Conservation (phyloP, 2,888 invertebrate species). For the Apodemia mormo region DNA sequence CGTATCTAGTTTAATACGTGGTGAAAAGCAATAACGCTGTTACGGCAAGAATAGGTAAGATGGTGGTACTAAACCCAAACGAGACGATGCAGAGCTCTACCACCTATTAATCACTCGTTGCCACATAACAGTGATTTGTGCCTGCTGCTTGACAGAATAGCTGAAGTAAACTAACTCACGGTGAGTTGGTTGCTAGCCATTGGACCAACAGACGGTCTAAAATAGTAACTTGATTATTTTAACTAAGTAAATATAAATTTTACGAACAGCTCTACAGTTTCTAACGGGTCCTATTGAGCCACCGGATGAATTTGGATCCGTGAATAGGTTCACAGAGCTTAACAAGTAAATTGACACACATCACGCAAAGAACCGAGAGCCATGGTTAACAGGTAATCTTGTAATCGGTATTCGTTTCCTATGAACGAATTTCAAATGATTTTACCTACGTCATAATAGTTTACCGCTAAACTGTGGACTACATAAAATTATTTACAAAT, state of each 20-base stretch:
- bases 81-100: too few species aligned
- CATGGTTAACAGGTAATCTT: not conserved
- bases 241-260: not conserved
- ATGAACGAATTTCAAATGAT: constrained; percentile 19
- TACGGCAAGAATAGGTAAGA: too few species aligned
- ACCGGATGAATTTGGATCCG: constrained; percentile 77
- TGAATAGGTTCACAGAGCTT: constrained; percentile 73
- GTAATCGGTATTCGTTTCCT: constrained; percentile 25
- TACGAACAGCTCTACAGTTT: constrained; percentile 37
- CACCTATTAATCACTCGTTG: too few species aligned
- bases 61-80: too few species aligned
- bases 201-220: too few species aligned
- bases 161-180: too few species aligned
- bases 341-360: constrained; percentile 73
- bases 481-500: not conserved
- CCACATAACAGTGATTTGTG: too few species aligned
- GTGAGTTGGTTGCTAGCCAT: too few species aligned
- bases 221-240: not conserved
- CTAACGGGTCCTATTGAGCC: constrained; percentile 46
- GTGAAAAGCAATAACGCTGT: too few species aligned
- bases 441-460: not conserved
- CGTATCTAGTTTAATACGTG: too few species aligned
- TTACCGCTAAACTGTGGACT: not conserved
- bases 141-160: too few species aligned
- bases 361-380: constrained; percentile 56